Base-by-base conservation (phyloP, 2,888 invertebrate species). In the Strigamia maritima region DNA sequence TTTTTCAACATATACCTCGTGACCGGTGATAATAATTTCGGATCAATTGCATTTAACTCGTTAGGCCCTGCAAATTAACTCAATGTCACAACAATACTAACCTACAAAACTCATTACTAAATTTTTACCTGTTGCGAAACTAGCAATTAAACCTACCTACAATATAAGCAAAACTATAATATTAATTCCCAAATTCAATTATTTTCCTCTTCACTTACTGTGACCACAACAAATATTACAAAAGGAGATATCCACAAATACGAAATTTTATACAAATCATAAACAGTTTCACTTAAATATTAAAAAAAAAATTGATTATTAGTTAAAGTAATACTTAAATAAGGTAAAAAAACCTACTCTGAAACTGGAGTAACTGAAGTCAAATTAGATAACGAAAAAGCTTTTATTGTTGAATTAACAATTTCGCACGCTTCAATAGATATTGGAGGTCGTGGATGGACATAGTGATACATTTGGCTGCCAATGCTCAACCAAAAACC, bases 401-500 rank as follows among this genome's bases (percentile, higher is more conserved):
- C 19, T 19, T 8, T 19, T 7, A 19, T 54, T 54, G 54, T 19
- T 54, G 54, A 54, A 19, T 54, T 54, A 8, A 19, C 16, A 54
- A 54, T 54, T 2, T 54, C 54, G 22, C 75, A 75, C 3, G 19
- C 28, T 1, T 75, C 75, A 16, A 75, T 35, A 3, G 38, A 38
- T 75, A 75, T 75, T 75, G 75, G 75, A n/a, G 40, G 75, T 31
- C 75, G 35, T 3, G 75, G 75, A 35, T 35, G 40, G 8, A 38
- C 40, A 75, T 75, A 75, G 14, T 22, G 22, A 4, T 28, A 14
- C 16, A 35, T 31, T 22, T 75, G 75, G 19, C 38, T 75, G 12
- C 75, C 75, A 38, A 75, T 75, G 38, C 75, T 75, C n/a, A 75
- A 12, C 75, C 75, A 75, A 75, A 75, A 22, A 22, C 75, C 75